phyloP scores from a whole-genome alignment of 2,888 invertebrate genomes.

The Ochropleura leucogaster region DNA sequence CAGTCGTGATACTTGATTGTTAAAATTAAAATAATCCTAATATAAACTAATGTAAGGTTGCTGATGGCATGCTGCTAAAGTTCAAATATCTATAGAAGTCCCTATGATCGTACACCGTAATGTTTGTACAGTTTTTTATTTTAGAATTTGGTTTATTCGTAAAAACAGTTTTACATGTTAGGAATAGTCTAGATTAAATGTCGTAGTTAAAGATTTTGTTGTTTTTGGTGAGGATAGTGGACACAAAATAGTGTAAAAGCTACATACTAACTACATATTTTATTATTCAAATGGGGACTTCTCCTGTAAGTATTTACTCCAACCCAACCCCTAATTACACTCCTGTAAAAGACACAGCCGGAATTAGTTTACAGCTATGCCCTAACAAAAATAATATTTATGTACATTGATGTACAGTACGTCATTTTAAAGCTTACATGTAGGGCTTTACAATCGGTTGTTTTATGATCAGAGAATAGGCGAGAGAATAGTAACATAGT shows the following conservation, averaged over 20 bases:
- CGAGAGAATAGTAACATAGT: no score
- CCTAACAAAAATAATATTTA: no score
- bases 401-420: no score
- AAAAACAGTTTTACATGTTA: not conserved
- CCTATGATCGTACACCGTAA: not conserved
- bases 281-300: not conserved
- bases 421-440: no score
- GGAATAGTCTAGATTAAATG: slow-evolving; percentile 2
- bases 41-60: not conserved
- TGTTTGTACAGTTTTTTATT: slow-evolving; percentile 22
- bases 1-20: not conserved
- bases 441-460: no score
- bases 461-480: no score
- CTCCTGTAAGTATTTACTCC: not conserved
- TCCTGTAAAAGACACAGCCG: no score
- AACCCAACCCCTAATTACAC: no score
- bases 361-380: no score
- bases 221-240: not conserved
- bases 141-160: not conserved
- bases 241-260: not conserved
- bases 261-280: not conserved
- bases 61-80: not conserved
- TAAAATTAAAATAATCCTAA: not conserved
- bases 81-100: not conserved
- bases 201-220: not conserved